Conservation (phyloP, 2,797 vertebrate genomes). For the Hypotaenidia okinawae region DNA sequence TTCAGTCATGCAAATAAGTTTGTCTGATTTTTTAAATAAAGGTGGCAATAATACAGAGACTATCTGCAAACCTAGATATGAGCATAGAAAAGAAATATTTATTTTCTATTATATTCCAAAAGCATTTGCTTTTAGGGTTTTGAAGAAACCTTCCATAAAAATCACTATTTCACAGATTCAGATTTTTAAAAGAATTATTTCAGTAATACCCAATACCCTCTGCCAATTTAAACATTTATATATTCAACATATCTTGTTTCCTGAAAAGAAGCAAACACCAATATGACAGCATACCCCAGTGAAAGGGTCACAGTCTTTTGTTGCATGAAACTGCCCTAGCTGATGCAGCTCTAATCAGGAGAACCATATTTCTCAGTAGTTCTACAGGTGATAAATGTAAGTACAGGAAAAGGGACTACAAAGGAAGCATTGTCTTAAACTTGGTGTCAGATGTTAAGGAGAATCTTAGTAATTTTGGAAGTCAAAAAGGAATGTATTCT, state of each 20-base stretch:
- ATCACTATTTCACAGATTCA: background rate
- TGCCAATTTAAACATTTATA: background rate
- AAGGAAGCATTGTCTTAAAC: background rate
- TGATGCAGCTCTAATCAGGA: background rate
- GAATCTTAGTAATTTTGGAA: background rate
- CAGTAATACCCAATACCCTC: background rate
- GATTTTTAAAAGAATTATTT: background rate
- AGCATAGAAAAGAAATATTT: slow-evolving; percentile 5
- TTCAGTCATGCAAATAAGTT: slow-evolving; percentile 43
- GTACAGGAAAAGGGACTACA: background rate
- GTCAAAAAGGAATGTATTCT: background rate
- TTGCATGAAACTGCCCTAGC: background rate
- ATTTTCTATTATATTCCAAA: background rate
- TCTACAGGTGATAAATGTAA: background rate
- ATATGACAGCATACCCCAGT: background rate
- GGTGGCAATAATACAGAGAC: background rate
- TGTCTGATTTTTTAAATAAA: slow-evolving; percentile 23
- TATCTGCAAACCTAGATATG: background rate
- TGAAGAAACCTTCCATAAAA: background rate
- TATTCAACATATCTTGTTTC: background rate
- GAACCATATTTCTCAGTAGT: background rate
- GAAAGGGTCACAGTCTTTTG: background rate
- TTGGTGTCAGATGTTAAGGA: background rate
- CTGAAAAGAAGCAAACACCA: background rate
- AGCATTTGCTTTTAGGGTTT: background rate